Evolutionary conservation across 2,113 vertebrate species (phyloP).

Genomic region (Acrocephalus kingi): DNA sequence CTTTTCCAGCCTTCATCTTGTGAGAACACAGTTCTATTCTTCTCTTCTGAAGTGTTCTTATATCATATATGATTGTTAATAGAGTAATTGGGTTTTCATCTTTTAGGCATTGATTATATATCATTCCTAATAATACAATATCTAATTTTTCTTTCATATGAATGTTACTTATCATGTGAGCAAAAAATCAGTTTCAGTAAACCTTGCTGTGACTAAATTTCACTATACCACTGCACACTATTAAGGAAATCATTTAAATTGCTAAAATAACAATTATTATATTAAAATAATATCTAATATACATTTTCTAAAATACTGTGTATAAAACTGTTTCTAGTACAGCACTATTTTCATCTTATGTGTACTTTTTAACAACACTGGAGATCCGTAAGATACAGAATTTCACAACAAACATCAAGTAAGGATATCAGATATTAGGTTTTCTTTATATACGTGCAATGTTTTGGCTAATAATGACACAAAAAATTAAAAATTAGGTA

Average conservation of each 20-base stretch:
- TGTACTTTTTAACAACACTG: background rate
- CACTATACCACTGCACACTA: background rate
- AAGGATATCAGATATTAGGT: background rate
- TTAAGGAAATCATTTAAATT: background rate
- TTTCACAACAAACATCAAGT: background rate
- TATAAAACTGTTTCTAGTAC: background rate
- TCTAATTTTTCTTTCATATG: background rate
- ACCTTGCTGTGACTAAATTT: background rate
- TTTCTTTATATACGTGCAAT: background rate
- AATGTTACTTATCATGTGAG: rapidly evolving
- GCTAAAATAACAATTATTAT: background rate
- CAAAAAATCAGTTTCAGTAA: background rate
- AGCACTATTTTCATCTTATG: background rate
- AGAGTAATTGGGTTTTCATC: background rate
- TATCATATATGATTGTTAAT: background rate
- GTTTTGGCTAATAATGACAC: background rate
- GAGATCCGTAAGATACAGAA: background rate
- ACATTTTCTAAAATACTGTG: background rate
- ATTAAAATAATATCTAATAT: background rate
- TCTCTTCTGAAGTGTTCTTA: background rate
- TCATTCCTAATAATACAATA: background rate
- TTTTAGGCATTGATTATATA: background rate
- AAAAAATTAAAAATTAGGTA: background rate
- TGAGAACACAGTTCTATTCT: background rate
- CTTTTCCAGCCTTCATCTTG: background rate